Evolutionary conservation across 2,888 invertebrate genomes (phyloP), one percentile per base, ranked within the genome.

Genomic region (Candidula unifasciata): DNA sequence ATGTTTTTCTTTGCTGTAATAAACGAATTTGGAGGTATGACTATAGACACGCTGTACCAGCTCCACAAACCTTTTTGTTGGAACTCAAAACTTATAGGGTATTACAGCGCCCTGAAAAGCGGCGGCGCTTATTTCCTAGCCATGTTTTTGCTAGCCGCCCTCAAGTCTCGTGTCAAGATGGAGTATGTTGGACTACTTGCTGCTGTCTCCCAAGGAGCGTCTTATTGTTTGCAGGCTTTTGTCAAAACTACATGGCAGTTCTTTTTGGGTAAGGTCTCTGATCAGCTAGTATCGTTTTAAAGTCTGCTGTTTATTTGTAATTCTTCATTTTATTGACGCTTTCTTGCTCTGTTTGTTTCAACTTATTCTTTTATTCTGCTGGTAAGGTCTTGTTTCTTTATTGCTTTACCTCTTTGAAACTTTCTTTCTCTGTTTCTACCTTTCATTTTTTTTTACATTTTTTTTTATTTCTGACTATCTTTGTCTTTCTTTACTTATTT

Each of bases 21-120:
- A n/a, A 69, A 33, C 18, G 69, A 69, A 18, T 30, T 69, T 21
- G 27, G 69, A 5, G 69, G 6, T 10, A 27, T 21, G 5, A 33
- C 69, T 18, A 69, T 69, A n/a, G 69, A 69, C 33, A 27, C 69
- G 8, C 33, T 69, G 69, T 69, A 69, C 30, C 69, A 69, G 69
- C 27, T 69, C 5, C 69, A 69, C 27, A 16, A 18, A 30, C 69
- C 69, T 3, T 69, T 69, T 69, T 69, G 69, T 69, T 69, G 69
- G 69, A 33, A 30, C 18, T 33, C 69, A 16, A 30, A 33, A 30
- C 6, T 33, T 6, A 69, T 69, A n/a, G 69, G 69, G 18, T 69
- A 69, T 30, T 69, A 69, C 33, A 69, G 33, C 18, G 69, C 69
- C 27, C 8, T 69, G n/a, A 69, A 69, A 33, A 30, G 3, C 30